Percentiles rank a stretch among this genome's conserved stretches.
phyloP scores from a whole-genome alignment of 2,888 invertebrate genomes.

The Muscina levida region DNA sequence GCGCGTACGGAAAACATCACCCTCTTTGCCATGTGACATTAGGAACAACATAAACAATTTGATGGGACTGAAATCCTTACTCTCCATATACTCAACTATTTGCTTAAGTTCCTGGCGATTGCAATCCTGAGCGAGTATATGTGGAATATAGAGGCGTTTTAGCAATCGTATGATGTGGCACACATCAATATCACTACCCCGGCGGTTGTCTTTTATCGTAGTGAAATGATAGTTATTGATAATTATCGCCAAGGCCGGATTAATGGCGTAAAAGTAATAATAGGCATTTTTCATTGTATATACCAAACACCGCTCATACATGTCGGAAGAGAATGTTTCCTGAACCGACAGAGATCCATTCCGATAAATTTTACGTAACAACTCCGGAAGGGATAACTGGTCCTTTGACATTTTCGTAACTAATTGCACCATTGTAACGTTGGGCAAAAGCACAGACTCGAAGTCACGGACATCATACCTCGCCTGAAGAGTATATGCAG shows the following conservation, averaged over 20 bases:
- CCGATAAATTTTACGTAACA: no score
- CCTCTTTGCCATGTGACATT: slow-evolving; percentile 22
- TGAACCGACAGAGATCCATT: no score
- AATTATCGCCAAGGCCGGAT: slow-evolving; percentile 25
- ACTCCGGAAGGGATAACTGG: no score
- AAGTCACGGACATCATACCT: no score
- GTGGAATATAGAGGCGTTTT: background rate
- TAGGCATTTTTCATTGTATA: background rate
- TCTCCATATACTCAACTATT: background rate
- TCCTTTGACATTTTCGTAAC: no score
- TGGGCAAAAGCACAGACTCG: no score
- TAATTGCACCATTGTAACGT: no score
- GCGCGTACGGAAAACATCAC: slow-evolving; percentile 5
- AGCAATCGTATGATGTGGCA: background rate
- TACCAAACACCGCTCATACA: background rate
- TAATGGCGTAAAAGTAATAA: slow-evolving; percentile 19
- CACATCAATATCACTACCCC: slow-evolving; percentile 23
- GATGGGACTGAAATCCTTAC: background rate
- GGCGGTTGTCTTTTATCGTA: no score
- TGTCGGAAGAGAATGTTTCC: no score
- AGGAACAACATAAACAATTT: background rate
- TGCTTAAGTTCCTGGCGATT: background rate
- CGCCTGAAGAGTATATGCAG: no score
- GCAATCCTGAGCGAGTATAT: slow-evolving; percentile 7
- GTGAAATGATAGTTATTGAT: slow-evolving; percentile 33